Evolutionary conservation across 2,113 vertebrate species (phyloP), one percentile per base, ranked within the genome.

Genomic region (Ochotona curzoniae): DNA sequence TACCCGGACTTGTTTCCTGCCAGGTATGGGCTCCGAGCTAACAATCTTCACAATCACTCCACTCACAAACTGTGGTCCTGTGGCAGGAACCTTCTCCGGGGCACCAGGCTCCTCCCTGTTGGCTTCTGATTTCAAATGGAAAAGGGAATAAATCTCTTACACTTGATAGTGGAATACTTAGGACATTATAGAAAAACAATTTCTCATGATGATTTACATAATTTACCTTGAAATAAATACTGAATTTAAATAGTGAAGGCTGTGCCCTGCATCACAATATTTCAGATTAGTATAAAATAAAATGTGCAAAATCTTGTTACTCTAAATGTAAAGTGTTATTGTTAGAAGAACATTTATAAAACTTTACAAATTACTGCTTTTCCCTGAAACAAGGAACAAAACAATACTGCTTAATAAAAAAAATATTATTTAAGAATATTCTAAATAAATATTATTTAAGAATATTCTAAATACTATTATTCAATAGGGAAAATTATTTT

Each of bases 1-100:
- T 98, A 99, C 99, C 98, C 99, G 99, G 97, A 99, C 98, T 86
- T 96, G 97, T 90, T 99, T 99, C 96, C 99, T 99, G 97, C 97
- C 98, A 38, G 99, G 99, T 63, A 99, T 97, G 38, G 99, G 98
- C 83, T 99, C 99, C 0, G 81, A 95, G 97, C 99, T 98, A 70
- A 98, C 96, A 87, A 99, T 98, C 98, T 99, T 99, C 97, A 99
- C 93, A 93, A 99, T 99, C 96, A 99, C 99, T 35, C 99, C 99
- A 5, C 98, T 98, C 89, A 98, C 97, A 70, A 99, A 99, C 97
- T 98, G 98, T 13, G 99, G 99, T 14, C 99, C 99, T 76, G 97
- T 96, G 28, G 98, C 96, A 13, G 70, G 94, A 10, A 89, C 96
- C 87, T 98, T 99, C 89, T 98, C 98, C 44, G 92, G 93, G 87